Conservation (phyloP, 2,113 vertebrate species). For the Xiphophorus hellerii region DNA sequence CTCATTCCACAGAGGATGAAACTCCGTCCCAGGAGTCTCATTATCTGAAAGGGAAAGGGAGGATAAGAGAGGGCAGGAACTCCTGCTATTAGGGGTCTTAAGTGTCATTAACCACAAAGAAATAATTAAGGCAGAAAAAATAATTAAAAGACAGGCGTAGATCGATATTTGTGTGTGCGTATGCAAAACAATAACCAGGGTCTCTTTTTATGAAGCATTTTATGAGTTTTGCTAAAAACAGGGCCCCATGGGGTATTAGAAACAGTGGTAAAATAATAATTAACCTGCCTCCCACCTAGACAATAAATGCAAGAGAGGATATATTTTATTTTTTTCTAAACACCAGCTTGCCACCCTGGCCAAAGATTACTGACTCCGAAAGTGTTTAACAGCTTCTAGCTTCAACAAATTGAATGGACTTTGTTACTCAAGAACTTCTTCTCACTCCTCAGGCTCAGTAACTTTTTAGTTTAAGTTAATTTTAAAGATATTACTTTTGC, state of each 20-base stretch:
- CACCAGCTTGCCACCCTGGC: no score
- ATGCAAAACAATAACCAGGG: not conserved
- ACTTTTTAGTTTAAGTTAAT: not conserved
- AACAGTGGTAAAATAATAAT: not conserved
- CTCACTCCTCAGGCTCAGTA: not conserved
- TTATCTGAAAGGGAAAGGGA: conserved; percentile 69
- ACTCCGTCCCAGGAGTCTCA: conserved; percentile 61
- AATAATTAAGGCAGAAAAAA: conserved; percentile 18
- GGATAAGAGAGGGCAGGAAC: conserved; percentile 50
- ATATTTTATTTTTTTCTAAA: not conserved
- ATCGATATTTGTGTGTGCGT: not conserved
- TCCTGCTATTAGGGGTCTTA: conserved; percentile 60
- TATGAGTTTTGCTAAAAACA: not conserved
- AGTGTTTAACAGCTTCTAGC: not conserved
- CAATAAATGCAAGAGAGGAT: not conserved
- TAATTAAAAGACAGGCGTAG: conserved; percentile 1
- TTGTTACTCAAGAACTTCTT: not conserved
- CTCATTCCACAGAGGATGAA: conserved; percentile 73
- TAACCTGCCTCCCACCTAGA: not conserved
- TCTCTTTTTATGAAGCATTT: not conserved
- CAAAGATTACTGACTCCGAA: not conserved
- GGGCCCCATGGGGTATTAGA: not conserved
- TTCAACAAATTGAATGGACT: not conserved
- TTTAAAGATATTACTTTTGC: no score
- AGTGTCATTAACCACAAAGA: conserved; percentile 36